Conservation (phyloP, 2,888 invertebrate genomes). For the Drosophila eohydei region DNA sequence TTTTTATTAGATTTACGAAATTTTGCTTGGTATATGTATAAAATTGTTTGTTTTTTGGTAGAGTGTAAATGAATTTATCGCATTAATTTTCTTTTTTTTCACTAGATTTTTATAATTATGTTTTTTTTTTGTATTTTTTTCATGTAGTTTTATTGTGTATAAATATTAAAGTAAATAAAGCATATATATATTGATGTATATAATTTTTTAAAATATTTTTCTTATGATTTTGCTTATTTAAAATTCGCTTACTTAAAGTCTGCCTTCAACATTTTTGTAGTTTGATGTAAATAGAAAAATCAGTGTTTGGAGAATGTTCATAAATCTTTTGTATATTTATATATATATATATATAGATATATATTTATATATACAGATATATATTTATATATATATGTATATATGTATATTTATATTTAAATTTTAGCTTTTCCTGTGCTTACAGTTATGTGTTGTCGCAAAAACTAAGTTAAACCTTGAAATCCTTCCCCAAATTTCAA, state of each 20-base stretch:
- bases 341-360: conserved; percentile 24
- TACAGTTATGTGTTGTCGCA: conserved; percentile 51
- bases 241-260: conserved; percentile 72
- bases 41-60: conserved; percentile 62
- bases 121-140: conserved; percentile 36
- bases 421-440: conserved; percentile 44
- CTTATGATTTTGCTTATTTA: conserved; percentile 61
- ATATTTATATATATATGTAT: conserved; percentile 24
- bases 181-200: conserved; percentile 76
- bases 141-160: conserved; percentile 60
- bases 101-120: conserved; percentile 63
- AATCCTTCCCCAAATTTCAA: conserved; percentile 85
- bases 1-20: conserved; percentile 51
- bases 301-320: conserved; percentile 63
- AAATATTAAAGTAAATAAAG: conserved; percentile 81
- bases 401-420: conserved; percentile 34
- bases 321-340: conserved; percentile 56
- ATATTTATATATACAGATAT: conserved; percentile 31
- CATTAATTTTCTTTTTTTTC: conserved; percentile 39
- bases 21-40: conserved; percentile 62
- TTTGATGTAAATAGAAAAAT: conserved; percentile 74
- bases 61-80: conserved; percentile 74
- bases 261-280: conserved; percentile 74
- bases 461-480: conserved; percentile 83
- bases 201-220: conserved; percentile 58